Evolutionary conservation across 2,888 invertebrate genomes (phyloP).

Genomic region (Gastrophysa polygoni): DNA sequence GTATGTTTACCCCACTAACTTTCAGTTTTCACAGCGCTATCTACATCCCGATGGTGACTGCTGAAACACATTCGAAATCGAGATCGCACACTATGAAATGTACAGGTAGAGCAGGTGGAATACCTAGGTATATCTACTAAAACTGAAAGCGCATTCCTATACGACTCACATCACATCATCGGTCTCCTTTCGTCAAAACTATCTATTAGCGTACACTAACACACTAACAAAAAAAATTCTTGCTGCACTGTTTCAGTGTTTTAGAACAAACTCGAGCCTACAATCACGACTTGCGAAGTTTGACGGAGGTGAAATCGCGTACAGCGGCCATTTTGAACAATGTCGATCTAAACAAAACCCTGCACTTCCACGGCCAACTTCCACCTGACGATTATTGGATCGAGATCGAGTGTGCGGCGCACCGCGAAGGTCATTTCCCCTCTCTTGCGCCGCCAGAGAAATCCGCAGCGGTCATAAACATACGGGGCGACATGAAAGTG

Average conservation of each 20-base stretch:
- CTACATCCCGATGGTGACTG: background rate
- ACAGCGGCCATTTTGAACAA: constrained; percentile 13
- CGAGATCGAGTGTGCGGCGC: too few relatives aligned
- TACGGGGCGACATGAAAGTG: background rate
- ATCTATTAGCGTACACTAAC: background rate
- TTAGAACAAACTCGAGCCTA: too few relatives aligned
- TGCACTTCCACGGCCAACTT: background rate
- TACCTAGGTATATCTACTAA: too few relatives aligned
- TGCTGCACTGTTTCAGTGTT: too few relatives aligned
- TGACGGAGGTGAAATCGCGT: background rate
- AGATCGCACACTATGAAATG: background rate
- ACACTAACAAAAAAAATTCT: background rate
- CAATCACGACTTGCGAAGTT: background rate
- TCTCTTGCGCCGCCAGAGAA: background rate
- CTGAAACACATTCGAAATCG: background rate
- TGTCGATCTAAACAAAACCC: background rate
- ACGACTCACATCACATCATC: background rate
- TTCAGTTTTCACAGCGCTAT: background rate
- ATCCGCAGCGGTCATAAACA: background rate
- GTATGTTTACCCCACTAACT: background rate
- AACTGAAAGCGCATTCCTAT: constrained; percentile 1
- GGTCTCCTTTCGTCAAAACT: background rate
- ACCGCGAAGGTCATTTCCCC: background rate
- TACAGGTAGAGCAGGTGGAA: background rate
- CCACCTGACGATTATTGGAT: background rate